Base-by-base conservation (phyloP, 2,797 vertebrate genomes). In the Pogonophryne albipinna region DNA sequence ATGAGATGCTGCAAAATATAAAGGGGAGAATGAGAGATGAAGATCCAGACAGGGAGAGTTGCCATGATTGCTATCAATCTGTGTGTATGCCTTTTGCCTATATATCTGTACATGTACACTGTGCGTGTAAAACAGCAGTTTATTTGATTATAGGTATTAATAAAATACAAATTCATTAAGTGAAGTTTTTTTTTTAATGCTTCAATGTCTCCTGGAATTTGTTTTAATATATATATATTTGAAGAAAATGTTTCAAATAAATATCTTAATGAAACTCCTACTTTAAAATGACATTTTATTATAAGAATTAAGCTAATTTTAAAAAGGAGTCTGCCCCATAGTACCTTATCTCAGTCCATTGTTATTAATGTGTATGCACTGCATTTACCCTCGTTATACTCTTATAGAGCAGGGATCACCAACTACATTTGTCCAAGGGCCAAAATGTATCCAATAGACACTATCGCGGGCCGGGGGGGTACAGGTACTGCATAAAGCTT, bases 1-100 rank as follows among this genome's bases (percentile, higher is more conserved):
- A 84, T 80, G 45, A 78, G 66, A 80, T 85, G 66, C 60, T 11
- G 63, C 51, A 64, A 74, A 83, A 82, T 63, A 76, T 45, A 59
- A 50, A 72, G 53, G 44, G 55, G 8, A 59, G 52, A 70, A 74
- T 53, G 27, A 62, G 20, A 56, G 62, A 81, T 74, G 55, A 66
- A 68, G 66, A 83, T 47, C 27, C 34, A 15, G 34, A 72, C 64
- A 76, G 77, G 34, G n/a, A 70, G 51, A 4, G 5, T 15, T 66
- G 58, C 51, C 13, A 14, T 62, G 63, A 83, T 69, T 84, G 56
- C 60, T 42, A 71, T 78, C 47, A 65, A 49, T 68, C 44, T 65
- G 27, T 17, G 27, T 7, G 2, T 41, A 10, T 45, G 11, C 34
- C 62, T 59, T 75, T 0, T 27, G 8, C 67, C 3, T 53, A 44